Evolutionary conservation across 2,113 vertebrate species (phyloP).

Genomic region (Clarias macrocephalus): DNA sequence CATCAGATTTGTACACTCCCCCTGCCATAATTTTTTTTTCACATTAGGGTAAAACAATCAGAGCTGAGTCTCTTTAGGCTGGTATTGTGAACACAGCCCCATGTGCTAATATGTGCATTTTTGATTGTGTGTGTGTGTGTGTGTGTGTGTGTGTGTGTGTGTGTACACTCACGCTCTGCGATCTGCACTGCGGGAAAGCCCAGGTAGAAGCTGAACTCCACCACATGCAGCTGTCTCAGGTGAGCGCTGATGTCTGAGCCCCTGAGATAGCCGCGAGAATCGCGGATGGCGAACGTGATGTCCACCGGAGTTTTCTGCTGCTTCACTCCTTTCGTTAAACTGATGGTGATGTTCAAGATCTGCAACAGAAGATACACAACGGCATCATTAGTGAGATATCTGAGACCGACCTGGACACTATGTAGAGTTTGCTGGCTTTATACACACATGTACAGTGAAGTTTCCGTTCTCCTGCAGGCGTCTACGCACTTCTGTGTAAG

Average conservation of each 20-base stretch:
- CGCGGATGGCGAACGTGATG: constrained; percentile 80
- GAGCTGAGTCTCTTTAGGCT: no score
- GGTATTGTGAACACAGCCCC: neutral
- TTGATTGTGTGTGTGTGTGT: neutral
- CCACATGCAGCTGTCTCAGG: constrained; percentile 85
- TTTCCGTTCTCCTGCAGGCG: constrained; percentile 74
- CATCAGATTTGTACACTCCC: no score
- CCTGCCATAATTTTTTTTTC: no score
- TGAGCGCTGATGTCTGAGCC: constrained; percentile 87
- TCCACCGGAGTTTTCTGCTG: constrained; percentile 83
- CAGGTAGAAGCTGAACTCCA: constrained; percentile 97
- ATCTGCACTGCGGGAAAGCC: constrained; percentile 90
- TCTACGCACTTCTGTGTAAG: constrained; percentile 78
- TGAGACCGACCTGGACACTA: no score
- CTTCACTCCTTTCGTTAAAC: constrained; percentile 26
- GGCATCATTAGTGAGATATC: no score
- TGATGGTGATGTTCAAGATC: constrained; percentile 87
- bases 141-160: constrained; percentile 27
- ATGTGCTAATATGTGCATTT: constrained; percentile 7
- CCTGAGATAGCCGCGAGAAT: constrained; percentile 74
- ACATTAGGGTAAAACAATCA: no score
- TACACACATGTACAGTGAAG: constrained; percentile 84
- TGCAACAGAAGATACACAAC: constrained; percentile 52
- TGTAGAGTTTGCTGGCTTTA: neutral
- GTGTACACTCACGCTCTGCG: constrained; percentile 83